These are phyloP conservation scores for Leptothorax acervorum DNA, from an alignment of 2,888 invertebrate genomes.

Conservation along the genomic window DNA sequence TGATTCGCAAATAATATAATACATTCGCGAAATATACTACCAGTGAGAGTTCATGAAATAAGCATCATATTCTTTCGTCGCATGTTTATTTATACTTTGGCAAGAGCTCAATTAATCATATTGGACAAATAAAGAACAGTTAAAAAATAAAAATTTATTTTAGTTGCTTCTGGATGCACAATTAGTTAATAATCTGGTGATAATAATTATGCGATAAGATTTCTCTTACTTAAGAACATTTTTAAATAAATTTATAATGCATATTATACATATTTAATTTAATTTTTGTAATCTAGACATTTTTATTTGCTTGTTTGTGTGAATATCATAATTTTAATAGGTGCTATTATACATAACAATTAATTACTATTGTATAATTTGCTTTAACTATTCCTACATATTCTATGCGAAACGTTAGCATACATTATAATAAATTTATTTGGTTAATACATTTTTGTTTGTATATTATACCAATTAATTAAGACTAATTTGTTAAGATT, in stretches of 20 bases:
- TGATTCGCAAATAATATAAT: not conserved
- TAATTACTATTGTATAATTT: not conserved
- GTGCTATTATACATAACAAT: not conserved
- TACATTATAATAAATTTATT: not conserved
- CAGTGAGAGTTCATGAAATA: not conserved
- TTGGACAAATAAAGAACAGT: not conserved
- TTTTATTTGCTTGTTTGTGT: not conserved
- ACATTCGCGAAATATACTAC: not conserved
- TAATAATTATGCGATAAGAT: not conserved
- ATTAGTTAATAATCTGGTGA: not conserved
- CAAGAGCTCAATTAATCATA: not conserved
- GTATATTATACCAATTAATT: not conserved
- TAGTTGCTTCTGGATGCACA: not conserved
- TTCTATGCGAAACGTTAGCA: not conserved
- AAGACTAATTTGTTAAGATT: not conserved
- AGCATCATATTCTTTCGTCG: not conserved
- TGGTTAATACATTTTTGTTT: not conserved
- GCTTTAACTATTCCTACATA: not conserved
- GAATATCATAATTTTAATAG: not conserved
- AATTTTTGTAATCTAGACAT: not conserved
- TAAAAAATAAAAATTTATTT: constrained; percentile 4
- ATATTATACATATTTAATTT: not conserved
- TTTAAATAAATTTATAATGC: not conserved
- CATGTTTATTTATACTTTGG: not conserved
- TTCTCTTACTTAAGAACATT: not conserved